A percentile compares a stretch with the other conserved stretches of the same genome.
Conservation (phyloP, 23 tunicate genomes). For the Halocynthia roretzi region DNA sequence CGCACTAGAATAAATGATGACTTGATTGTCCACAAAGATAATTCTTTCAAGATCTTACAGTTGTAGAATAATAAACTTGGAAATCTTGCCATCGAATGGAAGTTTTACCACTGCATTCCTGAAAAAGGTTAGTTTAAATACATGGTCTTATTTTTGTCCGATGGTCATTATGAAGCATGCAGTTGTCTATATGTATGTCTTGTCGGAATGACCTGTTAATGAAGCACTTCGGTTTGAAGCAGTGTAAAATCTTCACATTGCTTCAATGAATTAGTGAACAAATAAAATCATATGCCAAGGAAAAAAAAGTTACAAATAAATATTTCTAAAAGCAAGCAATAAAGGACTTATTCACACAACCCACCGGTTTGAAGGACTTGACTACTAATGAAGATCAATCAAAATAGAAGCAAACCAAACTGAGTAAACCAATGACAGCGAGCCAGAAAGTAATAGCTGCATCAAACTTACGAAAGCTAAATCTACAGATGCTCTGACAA, state of each 20-base stretch:
- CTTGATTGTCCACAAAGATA: no score
- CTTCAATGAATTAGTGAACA: no score
- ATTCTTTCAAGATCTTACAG: no score
- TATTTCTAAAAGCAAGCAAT: slow-evolving; percentile 41
- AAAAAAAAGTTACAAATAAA: no score
- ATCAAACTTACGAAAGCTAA: no score
- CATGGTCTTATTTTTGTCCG: not conserved
- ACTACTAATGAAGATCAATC: not conserved
- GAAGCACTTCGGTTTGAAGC: not conserved
- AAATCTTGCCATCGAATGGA: slow-evolving; percentile 90
- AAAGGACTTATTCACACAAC: slow-evolving; percentile 63
- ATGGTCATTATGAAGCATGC: slow-evolving; percentile 14
- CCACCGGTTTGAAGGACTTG: slow-evolving; percentile 70
- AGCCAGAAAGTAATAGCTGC: slow-evolving; percentile 67
- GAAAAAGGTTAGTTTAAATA: slow-evolving; percentile 34
- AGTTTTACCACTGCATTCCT: slow-evolving; percentile 88
- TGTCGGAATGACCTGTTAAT: slow-evolving; percentile 26
- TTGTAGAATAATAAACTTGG: no score
- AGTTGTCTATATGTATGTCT: not conserved
- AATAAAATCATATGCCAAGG: no score
- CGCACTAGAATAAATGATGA: no score
- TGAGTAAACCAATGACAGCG: no score
- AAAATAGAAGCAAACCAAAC: no score
- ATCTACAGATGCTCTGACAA: no score
- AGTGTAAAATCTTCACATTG: not conserved